phyloP scores from a whole-genome alignment of 2,888 invertebrate species.

The Agriopis aurantiaria region DNA sequence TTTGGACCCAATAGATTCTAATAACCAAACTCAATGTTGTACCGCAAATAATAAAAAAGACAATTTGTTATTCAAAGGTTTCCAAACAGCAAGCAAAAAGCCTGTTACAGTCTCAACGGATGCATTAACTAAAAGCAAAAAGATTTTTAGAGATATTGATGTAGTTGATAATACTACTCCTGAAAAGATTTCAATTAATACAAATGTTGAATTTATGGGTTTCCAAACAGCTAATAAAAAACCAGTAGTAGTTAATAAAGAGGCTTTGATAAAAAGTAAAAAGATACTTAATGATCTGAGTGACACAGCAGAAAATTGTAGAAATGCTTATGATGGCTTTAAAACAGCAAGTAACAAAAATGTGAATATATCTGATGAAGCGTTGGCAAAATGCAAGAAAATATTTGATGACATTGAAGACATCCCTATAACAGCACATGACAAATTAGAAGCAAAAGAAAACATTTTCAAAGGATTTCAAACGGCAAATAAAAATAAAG shows the following conservation, averaged over 20 bases:
- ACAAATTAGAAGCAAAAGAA: not conserved
- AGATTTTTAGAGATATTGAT: slow-evolving; percentile 57
- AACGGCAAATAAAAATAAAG: slow-evolving; percentile 29
- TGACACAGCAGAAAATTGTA: slow-evolving; percentile 5
- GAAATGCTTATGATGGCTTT: slow-evolving; percentile 54
- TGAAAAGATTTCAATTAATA: slow-evolving; percentile 2
- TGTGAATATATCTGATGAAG: slow-evolving; percentile 62
- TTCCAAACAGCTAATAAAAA: slow-evolving; percentile 66
- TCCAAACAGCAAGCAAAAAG: slow-evolving; percentile 73
- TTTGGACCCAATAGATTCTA: slow-evolving; percentile 40
- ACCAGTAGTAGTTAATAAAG: slow-evolving; percentile 41
- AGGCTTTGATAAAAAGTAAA: slow-evolving; percentile 53
- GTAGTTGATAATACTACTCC: not conserved
- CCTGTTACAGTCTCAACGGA: slow-evolving; percentile 59
- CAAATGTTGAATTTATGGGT: slow-evolving; percentile 40
- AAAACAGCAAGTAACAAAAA: slow-evolving; percentile 72
- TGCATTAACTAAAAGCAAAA: slow-evolving; percentile 58
- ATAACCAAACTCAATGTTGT: not conserved
- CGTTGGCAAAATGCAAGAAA: slow-evolving; percentile 57
- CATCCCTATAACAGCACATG: not conserved
- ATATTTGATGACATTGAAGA: slow-evolving; percentile 45
- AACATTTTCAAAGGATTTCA: slow-evolving; percentile 49
- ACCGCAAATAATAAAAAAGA: not conserved
- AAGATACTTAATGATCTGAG: slow-evolving; percentile 60
- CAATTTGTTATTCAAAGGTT: slow-evolving; percentile 52